These are phyloP conservation scores for Hippocampus zosterae DNA, from an alignment of 2,113 vertebrate species.

Conservation along the genomic window DNA sequence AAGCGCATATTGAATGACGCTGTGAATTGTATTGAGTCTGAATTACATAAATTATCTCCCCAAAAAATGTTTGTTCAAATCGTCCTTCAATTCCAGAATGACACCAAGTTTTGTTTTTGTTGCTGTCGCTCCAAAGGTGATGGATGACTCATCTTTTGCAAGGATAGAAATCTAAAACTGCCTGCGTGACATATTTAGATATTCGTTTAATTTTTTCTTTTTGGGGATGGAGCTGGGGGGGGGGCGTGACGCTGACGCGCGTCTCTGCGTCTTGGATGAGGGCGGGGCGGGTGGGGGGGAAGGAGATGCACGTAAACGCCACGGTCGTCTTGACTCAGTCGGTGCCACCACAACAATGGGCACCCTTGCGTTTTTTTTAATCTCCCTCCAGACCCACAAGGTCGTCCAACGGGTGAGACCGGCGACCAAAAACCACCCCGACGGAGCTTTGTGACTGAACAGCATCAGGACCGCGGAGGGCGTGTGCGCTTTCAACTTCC, in stretches of 20 bases:
- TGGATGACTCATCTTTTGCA: background rate
- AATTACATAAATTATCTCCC: no score
- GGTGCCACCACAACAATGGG: slow-evolving; percentile 1
- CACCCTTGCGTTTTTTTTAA: background rate
- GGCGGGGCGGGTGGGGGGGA: slow-evolving; percentile 38
- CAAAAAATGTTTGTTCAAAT: no score
- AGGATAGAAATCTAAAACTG: background rate
- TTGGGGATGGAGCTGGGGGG: background rate
- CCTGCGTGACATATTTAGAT: background rate
- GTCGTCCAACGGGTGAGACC: background rate
- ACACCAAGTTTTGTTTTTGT: no score
- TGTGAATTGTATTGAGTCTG: no score
- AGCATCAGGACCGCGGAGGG: slow-evolving; percentile 37
- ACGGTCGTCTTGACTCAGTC: slow-evolving; percentile 19
- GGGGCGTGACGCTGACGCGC: slow-evolving; percentile 37
- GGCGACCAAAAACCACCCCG: slow-evolving; percentile 20
- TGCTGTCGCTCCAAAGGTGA: no score
- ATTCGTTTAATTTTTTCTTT: background rate
- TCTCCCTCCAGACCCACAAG: no score
- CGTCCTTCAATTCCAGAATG: no score
- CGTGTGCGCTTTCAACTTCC: slow-evolving; percentile 45
- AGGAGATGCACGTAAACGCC: slow-evolving; percentile 32
- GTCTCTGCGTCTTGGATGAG: slow-evolving; percentile 51
- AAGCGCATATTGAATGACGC: no score
- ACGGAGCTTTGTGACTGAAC: slow-evolving; percentile 14